Evolutionary conservation across 2,888 invertebrate species (phyloP).

Genomic region (Dolomedes plantarius): DNA sequence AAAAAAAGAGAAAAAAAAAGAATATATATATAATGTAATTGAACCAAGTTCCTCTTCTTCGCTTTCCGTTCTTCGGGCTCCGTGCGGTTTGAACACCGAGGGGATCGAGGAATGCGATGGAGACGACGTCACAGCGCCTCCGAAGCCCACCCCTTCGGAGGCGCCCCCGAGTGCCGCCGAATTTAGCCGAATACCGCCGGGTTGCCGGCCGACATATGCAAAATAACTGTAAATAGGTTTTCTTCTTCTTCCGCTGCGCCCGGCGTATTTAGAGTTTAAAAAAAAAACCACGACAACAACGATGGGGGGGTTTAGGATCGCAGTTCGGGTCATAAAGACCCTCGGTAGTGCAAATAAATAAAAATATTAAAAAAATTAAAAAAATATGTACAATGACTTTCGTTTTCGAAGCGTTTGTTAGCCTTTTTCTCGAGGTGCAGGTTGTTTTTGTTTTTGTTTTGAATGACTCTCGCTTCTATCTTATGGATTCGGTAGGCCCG

Average conservation of each 20-base stretch:
- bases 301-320: constrained; percentile 13
- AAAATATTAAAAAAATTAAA: background rate
- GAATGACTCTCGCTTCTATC: background rate
- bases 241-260: background rate
- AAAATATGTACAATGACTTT: background rate
- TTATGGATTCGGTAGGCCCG: background rate
- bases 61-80: constrained; percentile 52
- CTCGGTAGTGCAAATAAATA: background rate
- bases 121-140: constrained; percentile 54
- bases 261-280: background rate
- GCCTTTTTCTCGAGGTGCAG: background rate
- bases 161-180: background rate
- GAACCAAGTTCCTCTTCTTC: constrained; percentile 70
- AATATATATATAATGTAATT: constrained; percentile 19
- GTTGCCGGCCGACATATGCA: background rate
- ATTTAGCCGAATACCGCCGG: background rate
- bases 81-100: constrained; percentile 36
- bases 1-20: constrained; percentile 22
- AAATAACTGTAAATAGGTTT: background rate
- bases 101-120: constrained; percentile 65
- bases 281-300: no score
- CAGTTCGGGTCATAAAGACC: background rate
- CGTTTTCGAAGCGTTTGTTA: background rate
- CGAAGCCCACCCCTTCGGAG: background rate
- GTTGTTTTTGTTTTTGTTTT: no score